Conservation (phyloP, 1,140 invertebrate genomes). For the Calosoma granatense region DNA sequence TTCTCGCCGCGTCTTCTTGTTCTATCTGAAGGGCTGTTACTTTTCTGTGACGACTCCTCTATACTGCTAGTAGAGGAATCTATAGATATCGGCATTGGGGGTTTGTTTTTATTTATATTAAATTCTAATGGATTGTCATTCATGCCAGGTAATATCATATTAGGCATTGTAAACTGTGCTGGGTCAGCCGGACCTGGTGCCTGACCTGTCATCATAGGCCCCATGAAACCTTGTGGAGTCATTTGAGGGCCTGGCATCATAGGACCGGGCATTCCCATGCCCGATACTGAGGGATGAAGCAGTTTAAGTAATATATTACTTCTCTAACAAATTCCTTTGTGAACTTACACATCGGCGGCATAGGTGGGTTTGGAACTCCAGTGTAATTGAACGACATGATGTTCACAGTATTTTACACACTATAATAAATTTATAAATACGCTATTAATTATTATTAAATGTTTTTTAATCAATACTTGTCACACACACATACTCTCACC, state of each 20-base stretch:
- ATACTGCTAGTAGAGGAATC: slow-evolving; percentile 28
- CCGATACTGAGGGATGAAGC: not conserved
- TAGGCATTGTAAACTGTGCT: slow-evolving; percentile 1
- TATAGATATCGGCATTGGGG: slow-evolving; percentile 36
- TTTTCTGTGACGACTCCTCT: slow-evolving; percentile 33
- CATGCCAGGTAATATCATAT: slow-evolving; percentile 31
- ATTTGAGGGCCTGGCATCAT: slow-evolving; percentile 9
- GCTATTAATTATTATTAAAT: too few relatives aligned
- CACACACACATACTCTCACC: too few relatives aligned
- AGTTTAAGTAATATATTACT: not conserved
- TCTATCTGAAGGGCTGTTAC: slow-evolving; percentile 33
- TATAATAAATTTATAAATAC: not conserved
- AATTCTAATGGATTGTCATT: slow-evolving; percentile 60
- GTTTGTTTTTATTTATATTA: slow-evolving; percentile 54
- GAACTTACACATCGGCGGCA: slow-evolving; percentile 9
- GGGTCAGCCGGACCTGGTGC: not conserved
- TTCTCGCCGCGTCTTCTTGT: slow-evolving; percentile 22
- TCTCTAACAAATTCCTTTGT: not conserved
- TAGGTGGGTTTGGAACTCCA: slow-evolving; percentile 5
- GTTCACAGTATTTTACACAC: not conserved
- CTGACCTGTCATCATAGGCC: not conserved
- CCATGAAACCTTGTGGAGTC: not conserved
- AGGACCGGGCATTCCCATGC: not conserved
- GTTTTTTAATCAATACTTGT: slow-evolving; percentile 3
- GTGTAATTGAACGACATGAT: slow-evolving; percentile 10